Conservation (phyloP, 2,797 vertebrate species). For the Vultur gryphus region DNA sequence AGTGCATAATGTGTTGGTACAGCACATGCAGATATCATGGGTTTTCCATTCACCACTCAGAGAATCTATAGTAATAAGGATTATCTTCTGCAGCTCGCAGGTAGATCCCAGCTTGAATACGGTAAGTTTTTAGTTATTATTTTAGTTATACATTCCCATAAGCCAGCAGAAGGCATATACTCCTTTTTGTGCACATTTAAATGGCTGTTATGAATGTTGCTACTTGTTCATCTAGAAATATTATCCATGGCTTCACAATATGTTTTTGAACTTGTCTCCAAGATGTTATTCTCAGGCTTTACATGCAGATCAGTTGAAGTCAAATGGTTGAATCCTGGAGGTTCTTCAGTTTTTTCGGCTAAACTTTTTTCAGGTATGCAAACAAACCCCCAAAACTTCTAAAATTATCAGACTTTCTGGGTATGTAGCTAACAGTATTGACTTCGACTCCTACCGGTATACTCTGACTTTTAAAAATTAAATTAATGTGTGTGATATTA, state of each 20-base stretch:
- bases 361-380: neutral
- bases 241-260: neutral
- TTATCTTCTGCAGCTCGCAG: neutral
- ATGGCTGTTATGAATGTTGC: neutral
- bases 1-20: neutral
- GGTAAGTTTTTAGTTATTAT: neutral
- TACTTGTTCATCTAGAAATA: neutral
- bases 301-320: neutral
- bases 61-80: neutral
- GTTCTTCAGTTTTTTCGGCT: neutral
- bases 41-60: neutral
- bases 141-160: neutral
- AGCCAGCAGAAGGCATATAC: neutral
- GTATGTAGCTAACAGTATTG: neutral
- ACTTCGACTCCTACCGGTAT: neutral
- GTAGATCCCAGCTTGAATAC: neutral
- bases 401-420: neutral
- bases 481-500: neutral
- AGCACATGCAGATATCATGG: neutral
- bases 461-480: neutral
- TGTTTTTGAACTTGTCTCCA: neutral
- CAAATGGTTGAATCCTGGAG: neutral
- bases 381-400: fast-evolving
- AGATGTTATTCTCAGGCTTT: neutral
- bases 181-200: neutral